These are phyloP conservation scores for Drosophila persimilis DNA, from an alignment of 1,140 invertebrate genomes.

Conservation along the genomic window DNA sequence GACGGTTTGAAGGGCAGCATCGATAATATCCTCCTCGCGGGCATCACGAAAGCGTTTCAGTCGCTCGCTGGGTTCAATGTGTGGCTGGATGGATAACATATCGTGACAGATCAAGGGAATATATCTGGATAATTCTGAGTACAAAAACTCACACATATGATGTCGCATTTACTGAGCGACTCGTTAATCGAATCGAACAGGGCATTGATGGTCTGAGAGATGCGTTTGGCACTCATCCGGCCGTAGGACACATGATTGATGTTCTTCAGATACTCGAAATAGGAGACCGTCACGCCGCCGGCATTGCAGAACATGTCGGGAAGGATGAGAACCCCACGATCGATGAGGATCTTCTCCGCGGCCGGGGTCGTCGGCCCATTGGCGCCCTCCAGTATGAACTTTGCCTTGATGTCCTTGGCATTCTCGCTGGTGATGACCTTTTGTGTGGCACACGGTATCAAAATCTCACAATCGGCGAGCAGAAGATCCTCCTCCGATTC, in stretches of 20 bases:
- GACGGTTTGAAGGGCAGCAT: conserved; percentile 91
- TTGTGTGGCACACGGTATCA: conserved; percentile 93
- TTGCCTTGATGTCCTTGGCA: conserved; percentile 90
- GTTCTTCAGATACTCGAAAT: conserved; percentile 97
- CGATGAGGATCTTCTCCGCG: conserved; percentile 89
- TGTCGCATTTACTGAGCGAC: conserved; percentile 25
- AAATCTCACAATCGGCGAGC: conserved; percentile 92
- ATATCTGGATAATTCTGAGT: too few species aligned
- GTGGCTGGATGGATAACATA: conserved; percentile 28
- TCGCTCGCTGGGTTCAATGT: conserved; percentile 87
- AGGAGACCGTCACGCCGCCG: conserved; percentile 95
- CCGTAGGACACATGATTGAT: conserved; percentile 95
- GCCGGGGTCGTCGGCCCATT: conserved; percentile 95
- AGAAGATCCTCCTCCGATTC: conserved; percentile 86
- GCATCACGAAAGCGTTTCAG: conserved; percentile 83
- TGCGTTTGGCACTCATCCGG: conserved; percentile 88
- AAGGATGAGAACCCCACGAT: conserved; percentile 91
- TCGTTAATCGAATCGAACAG: conserved; percentile 69
- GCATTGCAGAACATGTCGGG: conserved; percentile 94
- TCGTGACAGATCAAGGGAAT: too few species aligned
- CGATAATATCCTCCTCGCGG: conserved; percentile 92
- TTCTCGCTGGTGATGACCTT: conserved; percentile 91
- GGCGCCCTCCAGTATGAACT: conserved; percentile 90
- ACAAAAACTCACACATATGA: conserved; percentile 18
- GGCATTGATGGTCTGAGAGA: conserved; percentile 52